phyloP scores from a whole-genome alignment of 2,888 invertebrate species.

The Maniola hyperantus region DNA sequence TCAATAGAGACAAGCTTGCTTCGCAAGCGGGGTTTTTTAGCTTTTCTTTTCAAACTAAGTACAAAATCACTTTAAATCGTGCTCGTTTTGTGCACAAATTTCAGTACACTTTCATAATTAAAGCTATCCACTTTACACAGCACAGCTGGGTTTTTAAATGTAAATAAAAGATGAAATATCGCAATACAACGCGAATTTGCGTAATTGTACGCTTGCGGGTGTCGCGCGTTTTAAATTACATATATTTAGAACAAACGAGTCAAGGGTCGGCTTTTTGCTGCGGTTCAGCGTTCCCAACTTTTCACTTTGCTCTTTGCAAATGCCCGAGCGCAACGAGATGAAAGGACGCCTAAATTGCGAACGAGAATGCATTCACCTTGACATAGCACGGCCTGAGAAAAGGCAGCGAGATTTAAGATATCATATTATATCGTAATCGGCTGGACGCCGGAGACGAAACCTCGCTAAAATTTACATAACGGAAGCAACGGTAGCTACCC shows the following conservation, averaged over 20 bases:
- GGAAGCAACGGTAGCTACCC: slow-evolving; percentile 68
- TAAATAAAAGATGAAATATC: slow-evolving; percentile 21
- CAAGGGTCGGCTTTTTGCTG: slow-evolving; percentile 29
- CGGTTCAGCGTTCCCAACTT: slow-evolving; percentile 30
- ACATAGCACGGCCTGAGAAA: slow-evolving; percentile 62
- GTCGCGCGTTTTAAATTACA: slow-evolving; percentile 25
- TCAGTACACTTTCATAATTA: slow-evolving; percentile 18
- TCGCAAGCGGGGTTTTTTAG: background rate
- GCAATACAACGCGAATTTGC: slow-evolving; percentile 17
- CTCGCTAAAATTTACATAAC: slow-evolving; percentile 73
- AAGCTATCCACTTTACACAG: slow-evolving; percentile 13
- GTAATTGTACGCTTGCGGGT: slow-evolving; percentile 22
- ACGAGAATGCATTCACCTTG: slow-evolving; percentile 68
- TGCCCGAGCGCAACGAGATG: slow-evolving; percentile 52
- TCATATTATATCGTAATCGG: slow-evolving; percentile 77
- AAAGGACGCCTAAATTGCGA: slow-evolving; percentile 75
- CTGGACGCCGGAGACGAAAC: slow-evolving; percentile 56
- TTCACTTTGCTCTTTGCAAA: slow-evolving; percentile 42
- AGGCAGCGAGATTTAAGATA: slow-evolving; percentile 71
- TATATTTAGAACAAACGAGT: slow-evolving; percentile 30
- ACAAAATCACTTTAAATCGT: slow-evolving; percentile 2
- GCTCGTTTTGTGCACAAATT: slow-evolving; percentile 14
- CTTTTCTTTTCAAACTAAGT: slow-evolving; percentile 12
- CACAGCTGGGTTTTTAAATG: slow-evolving; percentile 16
- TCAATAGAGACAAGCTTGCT: background rate